Base-by-base conservation (phyloP, 2,888 invertebrate genomes). In the Calameuta pallipes region DNA sequence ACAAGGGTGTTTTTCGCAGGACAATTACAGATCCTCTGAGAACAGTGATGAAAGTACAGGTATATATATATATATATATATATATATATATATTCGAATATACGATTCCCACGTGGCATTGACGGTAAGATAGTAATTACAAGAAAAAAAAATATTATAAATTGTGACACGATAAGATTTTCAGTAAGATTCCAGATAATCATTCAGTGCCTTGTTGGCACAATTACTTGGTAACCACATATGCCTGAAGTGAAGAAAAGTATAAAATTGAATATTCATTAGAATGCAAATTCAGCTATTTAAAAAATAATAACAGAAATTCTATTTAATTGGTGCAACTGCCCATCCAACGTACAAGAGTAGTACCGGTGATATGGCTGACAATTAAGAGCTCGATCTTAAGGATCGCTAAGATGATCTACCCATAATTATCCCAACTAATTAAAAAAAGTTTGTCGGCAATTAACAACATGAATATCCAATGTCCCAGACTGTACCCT, bases 221-320 rank as follows among this genome's bases (percentile, higher is more conserved):
- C 41, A 41, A 41, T 41, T 41, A 41, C 15, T 41, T 41, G 41
- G 41, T 41, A 41, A 41, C 15, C 41, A 41, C 41, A 41, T 2
- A 41, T 41, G 41, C 41, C 6, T 15, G 41, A 37, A 37, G 15
- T 37, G 37, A 41, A 41, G 15, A 41, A 41, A 41, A 41, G 15
- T 15, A 15, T 41, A 1, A 13, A 74, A 87, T 87, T 84, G 85
- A 88, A 87, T 87, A 89, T 89, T 88, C 85, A 89, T 87, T 82
- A 83, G 82, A 83, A 88, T 89, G 89, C 86, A 90, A 89, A 89
- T 87, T 41, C 41, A 4, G 78, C 76, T 78, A 76, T 79, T 82
- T 86, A 85, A 86, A 89, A 89, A 89, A 87, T 88, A 89, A 90
- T 89, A 88, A 88, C 87, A 85, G 85, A 89, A 87, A 88, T 89